Percentiles rank a stretch among this genome's conserved stretches.
phyloP scores from a whole-genome alignment of 2,113 vertebrate species.

The Hemiscyllium ocellatum region DNA sequence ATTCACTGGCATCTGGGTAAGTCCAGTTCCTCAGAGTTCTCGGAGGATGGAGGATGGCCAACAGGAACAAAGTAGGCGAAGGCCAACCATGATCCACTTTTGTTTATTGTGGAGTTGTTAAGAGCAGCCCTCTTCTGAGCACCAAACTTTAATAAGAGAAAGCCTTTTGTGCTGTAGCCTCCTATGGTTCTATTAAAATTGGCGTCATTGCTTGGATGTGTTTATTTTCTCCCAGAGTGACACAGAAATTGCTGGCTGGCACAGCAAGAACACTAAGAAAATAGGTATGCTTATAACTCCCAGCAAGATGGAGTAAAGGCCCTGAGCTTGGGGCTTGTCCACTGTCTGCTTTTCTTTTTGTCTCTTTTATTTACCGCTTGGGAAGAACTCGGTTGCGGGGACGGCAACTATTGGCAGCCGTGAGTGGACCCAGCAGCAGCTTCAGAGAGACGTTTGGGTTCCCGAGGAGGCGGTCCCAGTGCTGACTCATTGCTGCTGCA shows the following conservation, averaged over 20 bases:
- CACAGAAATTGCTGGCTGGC: not conserved
- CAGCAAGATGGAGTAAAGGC: too few species aligned
- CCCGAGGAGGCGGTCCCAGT: too few species aligned
- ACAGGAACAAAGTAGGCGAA: not conserved
- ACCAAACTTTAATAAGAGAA: not conserved
- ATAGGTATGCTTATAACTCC: not conserved
- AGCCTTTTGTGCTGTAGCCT: not conserved
- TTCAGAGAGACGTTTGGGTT: too few species aligned
- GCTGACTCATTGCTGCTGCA: too few species aligned
- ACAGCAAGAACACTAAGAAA: not conserved
- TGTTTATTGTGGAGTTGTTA: not conserved
- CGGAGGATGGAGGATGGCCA: not conserved
- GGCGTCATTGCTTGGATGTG: not conserved
- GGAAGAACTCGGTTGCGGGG: too few species aligned
- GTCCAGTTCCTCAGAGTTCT: not conserved
- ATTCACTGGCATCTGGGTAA: not conserved
- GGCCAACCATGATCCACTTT: not conserved
- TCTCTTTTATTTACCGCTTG: too few species aligned
- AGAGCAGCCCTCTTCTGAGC: not conserved
- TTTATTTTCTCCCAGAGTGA: not conserved
- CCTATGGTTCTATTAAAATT: not conserved
- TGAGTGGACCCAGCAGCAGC: too few species aligned
- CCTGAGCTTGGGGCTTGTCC: too few species aligned
- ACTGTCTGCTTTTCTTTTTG: too few species aligned
- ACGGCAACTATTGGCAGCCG: too few species aligned